Evolutionary conservation across 2,888 invertebrate genomes (phyloP).

Genomic region (Meliscaeva auricollis): DNA sequence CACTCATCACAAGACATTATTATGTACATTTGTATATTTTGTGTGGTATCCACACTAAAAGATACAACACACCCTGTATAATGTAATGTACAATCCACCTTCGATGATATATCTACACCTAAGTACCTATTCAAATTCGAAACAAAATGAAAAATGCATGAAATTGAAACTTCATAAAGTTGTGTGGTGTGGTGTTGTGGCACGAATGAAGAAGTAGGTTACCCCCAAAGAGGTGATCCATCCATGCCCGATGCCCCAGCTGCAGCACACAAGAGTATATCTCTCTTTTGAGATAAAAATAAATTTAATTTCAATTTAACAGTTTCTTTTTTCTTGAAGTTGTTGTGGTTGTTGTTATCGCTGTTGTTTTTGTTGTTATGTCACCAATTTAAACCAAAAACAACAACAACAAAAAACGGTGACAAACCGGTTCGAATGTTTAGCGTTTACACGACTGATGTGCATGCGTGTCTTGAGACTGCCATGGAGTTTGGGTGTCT

Average conservation of each 20-base stretch:
- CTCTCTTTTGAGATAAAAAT: slow-evolving; percentile 34
- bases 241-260: slow-evolving; percentile 40
- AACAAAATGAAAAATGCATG: slow-evolving; percentile 34
- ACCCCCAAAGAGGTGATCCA: slow-evolving; percentile 54
- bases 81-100: slow-evolving; percentile 69
- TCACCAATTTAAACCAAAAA: slow-evolving; percentile 52
- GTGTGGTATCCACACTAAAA: background rate
- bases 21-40: too few species aligned
- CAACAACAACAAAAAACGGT: slow-evolving; percentile 15
- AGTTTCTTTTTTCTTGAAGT: slow-evolving; percentile 44
- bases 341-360: background rate
- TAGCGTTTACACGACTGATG: slow-evolving; percentile 48
- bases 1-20: background rate
- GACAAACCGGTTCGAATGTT: slow-evolving; percentile 50
- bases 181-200: background rate
- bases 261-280: slow-evolving; percentile 29
- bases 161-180: slow-evolving; percentile 60
- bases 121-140: background rate
- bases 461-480: slow-evolving; percentile 54
- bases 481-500: slow-evolving; percentile 34
- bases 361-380: slow-evolving; percentile 57
- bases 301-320: slow-evolving; percentile 69
- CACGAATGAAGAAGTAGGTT: slow-evolving; percentile 71
- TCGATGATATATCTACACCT: slow-evolving; percentile 25
- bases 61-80: slow-evolving; percentile 56